Conservation (phyloP, 2,113 vertebrate genomes). For the Taurulus bubalis region DNA sequence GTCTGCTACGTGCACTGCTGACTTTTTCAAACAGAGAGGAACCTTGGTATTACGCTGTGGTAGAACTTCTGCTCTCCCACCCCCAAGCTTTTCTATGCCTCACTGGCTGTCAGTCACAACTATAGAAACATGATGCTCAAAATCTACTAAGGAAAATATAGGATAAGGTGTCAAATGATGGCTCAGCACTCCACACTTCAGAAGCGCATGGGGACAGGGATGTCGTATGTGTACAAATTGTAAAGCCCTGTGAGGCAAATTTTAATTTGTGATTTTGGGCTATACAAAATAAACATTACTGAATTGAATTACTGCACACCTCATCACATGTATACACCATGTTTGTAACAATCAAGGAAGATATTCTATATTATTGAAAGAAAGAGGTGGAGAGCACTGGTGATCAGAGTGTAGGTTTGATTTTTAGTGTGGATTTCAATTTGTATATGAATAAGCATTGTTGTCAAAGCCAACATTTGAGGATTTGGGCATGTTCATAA, state of each 20-base stretch:
- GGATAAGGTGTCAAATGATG: neutral
- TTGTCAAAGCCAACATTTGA: neutral
- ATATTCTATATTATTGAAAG: neutral
- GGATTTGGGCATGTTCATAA: neutral
- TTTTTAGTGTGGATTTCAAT: neutral
- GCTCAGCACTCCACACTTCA: neutral
- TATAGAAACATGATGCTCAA: conserved; percentile 31
- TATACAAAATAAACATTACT: too few species aligned
- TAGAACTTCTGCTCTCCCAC: conserved; percentile 11
- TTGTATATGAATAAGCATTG: neutral
- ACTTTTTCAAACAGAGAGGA: conserved; percentile 35
- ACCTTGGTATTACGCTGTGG: conserved; percentile 7
- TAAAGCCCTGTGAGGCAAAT: too few species aligned
- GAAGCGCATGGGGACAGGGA: too few species aligned
- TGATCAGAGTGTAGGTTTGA: neutral
- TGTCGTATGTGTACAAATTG: too few species aligned
- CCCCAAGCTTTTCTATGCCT: conserved; percentile 24
- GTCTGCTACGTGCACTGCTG: conserved; percentile 33
- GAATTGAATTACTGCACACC: too few species aligned
- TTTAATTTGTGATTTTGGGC: too few species aligned
- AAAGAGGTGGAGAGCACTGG: neutral
- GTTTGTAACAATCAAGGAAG: neutral
- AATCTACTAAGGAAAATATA: neutral
- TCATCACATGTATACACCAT: neutral
- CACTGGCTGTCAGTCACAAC: conserved; percentile 56